These are phyloP conservation scores for Sitta europaea DNA, from an alignment of 2,113 vertebrate genomes.

Conservation along the genomic window DNA sequence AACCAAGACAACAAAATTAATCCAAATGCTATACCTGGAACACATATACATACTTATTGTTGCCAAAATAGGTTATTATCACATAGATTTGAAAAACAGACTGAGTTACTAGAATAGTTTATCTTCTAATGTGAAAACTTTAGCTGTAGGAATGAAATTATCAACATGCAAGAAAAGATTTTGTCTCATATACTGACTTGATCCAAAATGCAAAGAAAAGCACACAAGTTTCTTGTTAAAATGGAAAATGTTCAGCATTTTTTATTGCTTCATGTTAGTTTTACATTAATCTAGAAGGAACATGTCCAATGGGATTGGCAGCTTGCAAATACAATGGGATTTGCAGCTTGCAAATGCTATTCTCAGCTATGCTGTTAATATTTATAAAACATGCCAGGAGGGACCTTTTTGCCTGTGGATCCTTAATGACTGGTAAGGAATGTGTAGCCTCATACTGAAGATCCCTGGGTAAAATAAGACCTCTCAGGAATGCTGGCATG, in stretches of 20 bases:
- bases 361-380: conserved; percentile 51
- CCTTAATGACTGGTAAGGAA: not conserved
- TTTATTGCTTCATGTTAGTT: not conserved
- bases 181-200: not conserved
- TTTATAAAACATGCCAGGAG: not conserved
- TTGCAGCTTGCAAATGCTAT: conserved; percentile 39
- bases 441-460: conserved; percentile 27
- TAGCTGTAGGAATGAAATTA: not conserved
- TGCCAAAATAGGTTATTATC: not conserved
- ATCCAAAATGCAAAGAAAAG: not conserved
- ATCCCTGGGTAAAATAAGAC: conserved; percentile 46
- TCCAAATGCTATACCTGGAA: not conserved
- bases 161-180: not conserved
- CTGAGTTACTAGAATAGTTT: not conserved
- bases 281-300: not conserved
- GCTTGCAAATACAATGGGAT: conserved; percentile 23
- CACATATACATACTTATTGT: not conserved
- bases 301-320: not conserved
- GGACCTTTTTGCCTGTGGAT: not conserved
- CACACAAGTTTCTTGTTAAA: not conserved
- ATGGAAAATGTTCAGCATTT: not conserved
- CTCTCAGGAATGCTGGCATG: conserved; percentile 40
- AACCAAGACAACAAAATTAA: not conserved
- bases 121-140: not conserved
- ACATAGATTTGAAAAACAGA: not conserved